These are phyloP conservation scores for Ranitomeya imitator DNA, from an alignment of 2,113 vertebrate genomes.

Conservation along the genomic window DNA sequence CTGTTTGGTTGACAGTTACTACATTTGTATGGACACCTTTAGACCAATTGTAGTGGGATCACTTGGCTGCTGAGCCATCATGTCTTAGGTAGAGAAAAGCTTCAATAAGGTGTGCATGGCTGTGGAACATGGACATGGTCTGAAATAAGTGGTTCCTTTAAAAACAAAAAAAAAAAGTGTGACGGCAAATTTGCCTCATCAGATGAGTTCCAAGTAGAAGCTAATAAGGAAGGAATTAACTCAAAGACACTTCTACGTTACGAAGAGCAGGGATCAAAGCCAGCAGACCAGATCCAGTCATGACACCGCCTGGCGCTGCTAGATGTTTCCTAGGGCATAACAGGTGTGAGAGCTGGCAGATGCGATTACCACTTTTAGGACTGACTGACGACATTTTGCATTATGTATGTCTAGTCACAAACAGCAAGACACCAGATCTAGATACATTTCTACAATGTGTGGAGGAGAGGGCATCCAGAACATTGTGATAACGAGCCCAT, in stretches of 20 bases:
- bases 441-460: background rate
- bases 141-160: no score
- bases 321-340: constrained; percentile 12
- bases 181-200: background rate
- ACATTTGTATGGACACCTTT: no score
- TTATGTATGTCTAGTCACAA: background rate
- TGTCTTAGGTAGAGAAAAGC: no score
- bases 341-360: constrained; percentile 13
- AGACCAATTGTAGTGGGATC: no score
- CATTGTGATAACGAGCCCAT: background rate
- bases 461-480: background rate
- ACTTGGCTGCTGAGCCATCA: no score
- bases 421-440: background rate
- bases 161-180: background rate
- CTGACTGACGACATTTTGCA: background rate
- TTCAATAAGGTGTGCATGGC: no score
- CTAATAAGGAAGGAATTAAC: background rate
- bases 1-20: no score
- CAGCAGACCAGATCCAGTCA: background rate
- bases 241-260: background rate
- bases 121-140: no score
- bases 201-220: background rate
- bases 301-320: constrained; percentile 34
- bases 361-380: background rate
- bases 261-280: background rate